Percentiles rank a stretch among this genome's conserved stretches.
Conservation (phyloP, 2,113 vertebrate species). For the Oncorhynchus gorbuscha region DNA sequence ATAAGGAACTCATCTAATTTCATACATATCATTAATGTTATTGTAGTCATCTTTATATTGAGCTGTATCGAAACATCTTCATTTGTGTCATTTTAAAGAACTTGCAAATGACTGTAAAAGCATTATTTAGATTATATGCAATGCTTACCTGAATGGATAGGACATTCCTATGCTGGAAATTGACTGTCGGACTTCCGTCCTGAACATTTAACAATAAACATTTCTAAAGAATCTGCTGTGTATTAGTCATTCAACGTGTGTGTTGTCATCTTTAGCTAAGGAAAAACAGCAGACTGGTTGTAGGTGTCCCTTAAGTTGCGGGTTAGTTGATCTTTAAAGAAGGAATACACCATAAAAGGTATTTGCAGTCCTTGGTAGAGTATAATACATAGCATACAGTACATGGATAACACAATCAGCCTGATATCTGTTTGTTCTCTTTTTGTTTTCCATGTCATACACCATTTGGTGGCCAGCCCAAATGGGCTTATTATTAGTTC, state of each 20-base stretch:
- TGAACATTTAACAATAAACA: not conserved
- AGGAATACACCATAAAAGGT: not conserved
- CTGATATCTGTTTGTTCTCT: too few species aligned
- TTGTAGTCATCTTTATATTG: too few species aligned
- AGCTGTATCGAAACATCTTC: too few species aligned
- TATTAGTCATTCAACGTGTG: not conserved
- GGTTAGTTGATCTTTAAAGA: not conserved
- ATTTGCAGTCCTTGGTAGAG: not conserved
- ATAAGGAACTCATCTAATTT: not conserved
- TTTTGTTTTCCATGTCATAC: too few species aligned
- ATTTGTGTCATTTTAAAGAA: not conserved
- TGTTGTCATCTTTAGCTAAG: not conserved
- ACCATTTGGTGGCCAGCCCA: too few species aligned
- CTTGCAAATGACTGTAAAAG: not conserved
- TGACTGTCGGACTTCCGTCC: not conserved
- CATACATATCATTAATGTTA: too few species aligned
- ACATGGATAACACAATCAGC: too few species aligned
- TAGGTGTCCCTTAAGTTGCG: not conserved
- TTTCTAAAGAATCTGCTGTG: not conserved
- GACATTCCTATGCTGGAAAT: not conserved
- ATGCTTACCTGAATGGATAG: not conserved
- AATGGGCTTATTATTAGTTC: too few species aligned
- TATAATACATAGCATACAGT: too few species aligned
- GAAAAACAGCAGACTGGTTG: too few species aligned
- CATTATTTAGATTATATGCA: not conserved